Base-by-base conservation (phyloP, 2,113 vertebrate genomes). In the Equus quagga region DNA sequence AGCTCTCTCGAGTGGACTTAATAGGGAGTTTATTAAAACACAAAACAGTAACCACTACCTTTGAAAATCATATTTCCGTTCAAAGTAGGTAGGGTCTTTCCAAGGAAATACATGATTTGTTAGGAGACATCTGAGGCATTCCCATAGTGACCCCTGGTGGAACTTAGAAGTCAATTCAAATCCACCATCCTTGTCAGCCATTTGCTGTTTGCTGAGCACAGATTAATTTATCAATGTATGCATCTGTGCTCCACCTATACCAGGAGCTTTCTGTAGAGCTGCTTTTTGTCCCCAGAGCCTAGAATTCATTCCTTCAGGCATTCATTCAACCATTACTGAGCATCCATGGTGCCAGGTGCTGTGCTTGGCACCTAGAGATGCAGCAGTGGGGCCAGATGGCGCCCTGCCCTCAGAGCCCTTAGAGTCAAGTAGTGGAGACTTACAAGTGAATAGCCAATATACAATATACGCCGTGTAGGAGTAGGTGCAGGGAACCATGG, bases 61-160 rank as follows among this genome's bases (percentile, higher is more conserved):
- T 46, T 91, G 75, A 85, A 89, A 95, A 89, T 83, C 26, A 9
- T 23, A 65, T 92, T 90, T 96, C 33, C 36, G 31, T 78, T 72
- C 60, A 46, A 93, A 91, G 60, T 54, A 72, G 73, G 33, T 49
- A 88, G 56, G 46, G 3, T 64, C 36, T 76, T 95, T 54, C 79
- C 26, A 82, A 67, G 70, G 64, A 72, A 80, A 51, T 49, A 56
- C 0, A 0, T 9, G 17, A 46, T 11, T 72, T 69, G 72, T 36
- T 49, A 58, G 36, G 26, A 51, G 85, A 75, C 86, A 56, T 54
- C 31, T 44, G 86, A 88, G 60, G 82, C 46, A 80, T 85, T 88
- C 41, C 51, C 28, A 64, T 70, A 89, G 85, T 85, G 89, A 91
- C 96, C 91, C 58, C 98, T 98, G 64, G 96, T 96, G 97, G 91